Evolutionary conservation across 2,113 vertebrate genomes (phyloP).

Genomic region (Otocyon megalotis): DNA sequence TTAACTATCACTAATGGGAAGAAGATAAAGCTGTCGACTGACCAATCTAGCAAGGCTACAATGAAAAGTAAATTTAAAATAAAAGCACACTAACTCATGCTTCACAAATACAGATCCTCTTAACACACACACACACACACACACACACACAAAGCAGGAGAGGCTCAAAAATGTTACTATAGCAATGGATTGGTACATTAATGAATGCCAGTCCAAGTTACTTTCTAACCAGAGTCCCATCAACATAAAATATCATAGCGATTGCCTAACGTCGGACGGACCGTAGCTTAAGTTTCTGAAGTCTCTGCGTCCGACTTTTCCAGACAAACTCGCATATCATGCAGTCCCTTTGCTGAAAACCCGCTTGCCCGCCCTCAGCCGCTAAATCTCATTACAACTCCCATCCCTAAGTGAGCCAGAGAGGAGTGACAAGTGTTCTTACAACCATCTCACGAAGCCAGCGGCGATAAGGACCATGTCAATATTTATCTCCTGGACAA

Average conservation of each 20-base stretch:
- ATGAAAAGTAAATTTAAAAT: conserved; percentile 24
- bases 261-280: neutral
- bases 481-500: neutral
- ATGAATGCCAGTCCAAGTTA: conserved; percentile 47
- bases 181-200: conserved; percentile 42
- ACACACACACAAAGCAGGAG: neutral
- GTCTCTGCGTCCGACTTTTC: neutral
- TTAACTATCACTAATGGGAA: neutral
- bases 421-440: neutral
- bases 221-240: conserved; percentile 56
- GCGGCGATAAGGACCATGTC: neutral
- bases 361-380: neutral
- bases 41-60: neutral
- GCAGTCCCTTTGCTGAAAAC: neutral
- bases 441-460: neutral
- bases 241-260: conserved; percentile 55
- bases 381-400: neutral
- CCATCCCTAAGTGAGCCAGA: neutral
- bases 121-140: neutral
- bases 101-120: neutral
- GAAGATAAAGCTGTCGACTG: neutral
- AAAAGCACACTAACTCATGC: neutral
- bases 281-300: conserved; percentile 60
- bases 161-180: neutral
- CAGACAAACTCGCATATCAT: neutral